Percentiles rank a stretch among this genome's conserved stretches.
These are phyloP conservation scores for Cryptocephalus primarius DNA, from an alignment of 2,888 invertebrate species.

Conservation along the genomic window DNA sequence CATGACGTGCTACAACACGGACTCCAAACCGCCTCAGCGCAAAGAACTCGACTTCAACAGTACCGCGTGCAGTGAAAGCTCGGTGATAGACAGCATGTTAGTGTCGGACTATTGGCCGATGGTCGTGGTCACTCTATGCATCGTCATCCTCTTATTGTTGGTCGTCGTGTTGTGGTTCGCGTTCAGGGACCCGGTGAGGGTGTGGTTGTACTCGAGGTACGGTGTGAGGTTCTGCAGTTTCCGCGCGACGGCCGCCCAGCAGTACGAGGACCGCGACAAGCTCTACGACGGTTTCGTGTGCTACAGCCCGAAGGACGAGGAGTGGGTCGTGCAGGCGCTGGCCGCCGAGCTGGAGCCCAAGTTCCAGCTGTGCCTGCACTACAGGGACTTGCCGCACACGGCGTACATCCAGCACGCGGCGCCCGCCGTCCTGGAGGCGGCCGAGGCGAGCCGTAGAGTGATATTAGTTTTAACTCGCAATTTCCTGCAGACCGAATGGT, in stretches of 20 bases:
- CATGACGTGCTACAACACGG: conserved; percentile 72
- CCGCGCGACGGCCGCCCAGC: conserved; percentile 50
- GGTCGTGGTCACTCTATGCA: conserved; percentile 68
- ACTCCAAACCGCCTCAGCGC: conserved; percentile 61
- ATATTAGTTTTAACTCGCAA: conserved; percentile 80
- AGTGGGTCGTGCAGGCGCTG: conserved; percentile 75
- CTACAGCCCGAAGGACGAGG: conserved; percentile 86
- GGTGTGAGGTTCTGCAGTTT: conserved; percentile 70
- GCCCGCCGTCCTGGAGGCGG: conserved; percentile 74
- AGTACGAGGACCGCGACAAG: conserved; percentile 70
- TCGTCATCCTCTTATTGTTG: conserved; percentile 66
- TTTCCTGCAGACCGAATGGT: conserved; percentile 90
- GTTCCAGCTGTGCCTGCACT: conserved; percentile 78
- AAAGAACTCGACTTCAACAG: conserved; percentile 74
- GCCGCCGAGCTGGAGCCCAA: conserved; percentile 78
- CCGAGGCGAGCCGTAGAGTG: conserved; percentile 77
- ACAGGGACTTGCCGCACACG: conserved; percentile 72
- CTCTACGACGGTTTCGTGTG: conserved; percentile 88
- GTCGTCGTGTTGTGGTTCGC: conserved; percentile 69
- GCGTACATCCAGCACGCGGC: conserved; percentile 47
- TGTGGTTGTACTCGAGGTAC: conserved; percentile 81
- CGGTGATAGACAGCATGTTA: conserved; percentile 72
- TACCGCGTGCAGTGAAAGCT: conserved; percentile 76
- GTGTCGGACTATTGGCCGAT: conserved; percentile 76
- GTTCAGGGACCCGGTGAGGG: conserved; percentile 74